phyloP scores from a whole-genome alignment of 2,113 vertebrate species.

The Nycticebus coucang region DNA sequence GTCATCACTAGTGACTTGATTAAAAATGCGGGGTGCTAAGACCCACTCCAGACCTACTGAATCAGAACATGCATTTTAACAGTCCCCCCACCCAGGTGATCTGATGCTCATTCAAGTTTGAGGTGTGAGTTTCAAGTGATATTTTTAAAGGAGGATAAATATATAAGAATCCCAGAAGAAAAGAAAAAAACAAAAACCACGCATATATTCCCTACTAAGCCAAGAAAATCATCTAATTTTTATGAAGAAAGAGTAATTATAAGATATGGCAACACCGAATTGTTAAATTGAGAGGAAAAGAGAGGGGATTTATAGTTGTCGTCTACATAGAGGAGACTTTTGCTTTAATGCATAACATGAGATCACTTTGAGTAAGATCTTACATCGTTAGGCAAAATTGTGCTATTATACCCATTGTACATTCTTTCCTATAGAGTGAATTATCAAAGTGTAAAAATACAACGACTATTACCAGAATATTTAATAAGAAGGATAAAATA shows the following conservation, averaged over 20 bases:
- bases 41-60: neutral
- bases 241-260: neutral
- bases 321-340: neutral
- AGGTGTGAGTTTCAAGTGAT: neutral
- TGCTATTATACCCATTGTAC: neutral
- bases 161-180: neutral
- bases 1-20: neutral
- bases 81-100: neutral
- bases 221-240: neutral
- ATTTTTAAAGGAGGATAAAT: neutral
- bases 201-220: neutral
- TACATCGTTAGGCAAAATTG: neutral
- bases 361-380: neutral
- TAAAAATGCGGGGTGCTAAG: neutral
- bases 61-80: neutral
- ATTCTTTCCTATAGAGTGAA: conserved; percentile 1
- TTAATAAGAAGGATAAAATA: conserved; percentile 71
- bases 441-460: conserved; percentile 46
- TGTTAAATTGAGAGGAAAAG: conserved; percentile 37
- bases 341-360: neutral
- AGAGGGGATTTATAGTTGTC: neutral
- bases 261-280: conserved; percentile 11
- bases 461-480: conserved; percentile 61
- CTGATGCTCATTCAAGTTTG: neutral
- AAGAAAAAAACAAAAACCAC: neutral